Conservation (phyloP, 2,797 vertebrate genomes). For the Synanceia verrucosa region DNA sequence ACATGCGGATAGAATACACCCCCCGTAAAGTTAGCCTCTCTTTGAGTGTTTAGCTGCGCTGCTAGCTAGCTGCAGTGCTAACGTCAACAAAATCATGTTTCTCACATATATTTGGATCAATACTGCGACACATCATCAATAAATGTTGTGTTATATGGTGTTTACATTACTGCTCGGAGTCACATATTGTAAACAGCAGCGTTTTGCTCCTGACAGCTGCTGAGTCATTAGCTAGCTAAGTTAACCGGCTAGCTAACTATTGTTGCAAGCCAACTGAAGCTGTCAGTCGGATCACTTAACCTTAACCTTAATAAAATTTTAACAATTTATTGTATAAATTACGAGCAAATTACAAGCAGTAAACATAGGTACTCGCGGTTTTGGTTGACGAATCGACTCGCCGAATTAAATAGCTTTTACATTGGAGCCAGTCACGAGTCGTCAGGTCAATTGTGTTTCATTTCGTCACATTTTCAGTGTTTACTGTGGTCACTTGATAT, state of each 20-base stretch:
- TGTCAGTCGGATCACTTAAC: slow-evolving; percentile 17
- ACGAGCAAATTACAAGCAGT: background rate
- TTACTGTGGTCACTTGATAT: background rate
- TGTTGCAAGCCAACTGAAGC: slow-evolving; percentile 50
- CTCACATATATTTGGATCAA: slow-evolving; percentile 2
- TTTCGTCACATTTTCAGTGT: background rate
- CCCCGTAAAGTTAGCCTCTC: slow-evolving; percentile 69
- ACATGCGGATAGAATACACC: slow-evolving; percentile 31
- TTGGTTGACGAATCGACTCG: background rate
- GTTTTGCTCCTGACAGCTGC: slow-evolving; percentile 68
- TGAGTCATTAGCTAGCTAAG: slow-evolving; percentile 84
- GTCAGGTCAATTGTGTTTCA: background rate
- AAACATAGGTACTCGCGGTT: background rate
- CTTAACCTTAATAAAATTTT: no score
- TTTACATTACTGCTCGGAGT: background rate
- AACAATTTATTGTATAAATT: no score
- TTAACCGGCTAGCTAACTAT: slow-evolving; percentile 71
- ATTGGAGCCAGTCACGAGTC: slow-evolving; percentile 4
- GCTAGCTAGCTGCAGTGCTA: slow-evolving; percentile 66
- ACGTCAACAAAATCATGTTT: slow-evolving; percentile 59
- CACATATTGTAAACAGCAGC: background rate
- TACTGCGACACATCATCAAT: slow-evolving; percentile 18
- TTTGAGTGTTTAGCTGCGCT: slow-evolving; percentile 51
- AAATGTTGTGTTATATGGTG: slow-evolving; percentile 7
- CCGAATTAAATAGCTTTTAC: background rate